A percentile compares a stretch with the other conserved stretches of the same genome.
Evolutionary conservation across 2,113 vertebrate species (phyloP).

Genomic region (Sclerurus mexicanus): DNA sequence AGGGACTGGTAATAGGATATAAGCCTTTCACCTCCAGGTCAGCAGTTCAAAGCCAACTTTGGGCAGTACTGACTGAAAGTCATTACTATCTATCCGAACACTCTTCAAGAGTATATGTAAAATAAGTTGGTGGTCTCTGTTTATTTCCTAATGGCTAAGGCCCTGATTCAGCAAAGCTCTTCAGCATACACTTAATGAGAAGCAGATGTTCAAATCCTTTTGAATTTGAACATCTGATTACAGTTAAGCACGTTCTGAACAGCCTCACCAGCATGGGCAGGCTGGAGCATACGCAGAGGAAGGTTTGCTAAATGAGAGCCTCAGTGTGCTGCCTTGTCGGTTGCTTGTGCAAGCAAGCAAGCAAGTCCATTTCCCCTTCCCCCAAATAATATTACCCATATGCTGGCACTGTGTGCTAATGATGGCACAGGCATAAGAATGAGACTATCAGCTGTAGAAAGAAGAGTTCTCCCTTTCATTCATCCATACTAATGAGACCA

Average conservation of each 20-base stretch:
- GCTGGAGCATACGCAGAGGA: background rate
- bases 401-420: background rate
- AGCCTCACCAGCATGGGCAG: background rate
- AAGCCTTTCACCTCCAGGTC: constrained; percentile 61
- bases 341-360: background rate
- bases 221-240: constrained; percentile 63
- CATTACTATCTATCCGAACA: constrained; percentile 47
- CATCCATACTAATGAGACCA: background rate
- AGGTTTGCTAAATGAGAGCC: background rate
- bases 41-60: constrained; percentile 58
- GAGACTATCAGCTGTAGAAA: background rate
- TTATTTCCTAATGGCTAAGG: constrained; percentile 57
- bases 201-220: constrained; percentile 61
- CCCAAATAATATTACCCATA: background rate
- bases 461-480: background rate
- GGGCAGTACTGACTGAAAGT: constrained; percentile 57
- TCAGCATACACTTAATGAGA: constrained; percentile 50
- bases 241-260: constrained; percentile 56
- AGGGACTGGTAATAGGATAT: constrained; percentile 52
- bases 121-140: constrained; percentile 63
- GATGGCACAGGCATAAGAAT: background rate
- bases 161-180: constrained; percentile 59
- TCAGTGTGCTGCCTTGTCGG: background rate
- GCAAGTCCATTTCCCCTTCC: background rate
- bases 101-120: constrained; percentile 38